A percentile compares a stretch with the other conserved stretches of the same genome.
Evolutionary conservation across 2,888 invertebrate species (phyloP).

Genomic region (Eudemis profundana): DNA sequence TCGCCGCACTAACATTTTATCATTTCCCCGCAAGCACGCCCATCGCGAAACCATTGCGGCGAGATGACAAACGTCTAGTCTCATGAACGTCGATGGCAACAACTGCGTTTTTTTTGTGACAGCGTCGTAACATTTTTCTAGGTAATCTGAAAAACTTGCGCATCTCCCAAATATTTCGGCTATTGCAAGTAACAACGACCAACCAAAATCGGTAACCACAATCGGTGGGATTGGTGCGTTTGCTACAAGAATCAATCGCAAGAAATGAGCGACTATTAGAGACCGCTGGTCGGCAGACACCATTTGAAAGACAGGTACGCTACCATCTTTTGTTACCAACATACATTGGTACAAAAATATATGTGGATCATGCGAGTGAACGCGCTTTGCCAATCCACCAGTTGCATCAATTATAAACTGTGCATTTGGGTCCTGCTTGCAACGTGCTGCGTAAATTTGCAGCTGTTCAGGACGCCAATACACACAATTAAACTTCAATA

Average conservation of each 20-base stretch:
- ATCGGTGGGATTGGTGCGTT: slow-evolving; percentile 29
- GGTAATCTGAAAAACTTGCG: slow-evolving; percentile 13
- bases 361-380: slow-evolving; percentile 19
- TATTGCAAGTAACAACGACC: slow-evolving; percentile 20
- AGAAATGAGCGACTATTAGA: slow-evolving; percentile 12
- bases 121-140: slow-evolving; percentile 22
- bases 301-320: slow-evolving; percentile 32
- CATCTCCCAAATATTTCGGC: slow-evolving; percentile 26
- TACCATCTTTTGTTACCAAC: slow-evolving; percentile 34
- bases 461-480: slow-evolving; percentile 27
- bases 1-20: not conserved
- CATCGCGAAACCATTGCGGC: slow-evolving; percentile 25
- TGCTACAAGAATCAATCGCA: slow-evolving; percentile 13
- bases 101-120: not conserved
- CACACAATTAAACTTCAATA: slow-evolving; percentile 15
- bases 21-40: not conserved
- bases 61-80: slow-evolving; percentile 29
- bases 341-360: slow-evolving; percentile 38
- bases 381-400: slow-evolving; percentile 1
- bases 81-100: slow-evolving; percentile 22
- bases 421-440: slow-evolving; percentile 5
- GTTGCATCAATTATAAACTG: slow-evolving; percentile 19
- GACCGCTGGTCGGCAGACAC: slow-evolving; percentile 29
- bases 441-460: slow-evolving; percentile 5
- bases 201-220: slow-evolving; percentile 28